Conservation (phyloP, 35 echinoderm and acorn worm genomes). For the Antedon bifida region DNA sequence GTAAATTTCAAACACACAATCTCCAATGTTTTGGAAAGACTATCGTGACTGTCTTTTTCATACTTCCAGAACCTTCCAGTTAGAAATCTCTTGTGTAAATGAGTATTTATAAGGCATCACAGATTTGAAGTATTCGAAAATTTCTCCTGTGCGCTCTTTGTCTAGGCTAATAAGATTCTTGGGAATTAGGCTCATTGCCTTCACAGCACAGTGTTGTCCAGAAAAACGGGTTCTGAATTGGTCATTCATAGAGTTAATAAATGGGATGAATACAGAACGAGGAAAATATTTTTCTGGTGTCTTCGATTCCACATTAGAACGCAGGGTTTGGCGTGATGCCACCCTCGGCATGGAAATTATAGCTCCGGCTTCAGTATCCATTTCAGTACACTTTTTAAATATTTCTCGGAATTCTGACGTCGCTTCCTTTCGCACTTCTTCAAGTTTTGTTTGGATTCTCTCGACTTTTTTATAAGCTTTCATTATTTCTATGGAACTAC, state of each 20-base stretch:
- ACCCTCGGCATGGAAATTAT: neutral
- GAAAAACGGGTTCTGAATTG: conserved; percentile 12
- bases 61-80: conserved; percentile 23
- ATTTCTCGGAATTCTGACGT: neutral
- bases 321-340: conserved; percentile 1
- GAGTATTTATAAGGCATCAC: conserved; percentile 7
- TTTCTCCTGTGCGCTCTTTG: neutral
- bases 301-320: conserved; percentile 21
- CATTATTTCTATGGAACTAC: conserved; percentile 10
- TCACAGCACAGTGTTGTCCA: neutral
- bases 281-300: neutral
- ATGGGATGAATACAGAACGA: conserved; percentile 10
- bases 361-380: neutral
- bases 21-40: neutral
- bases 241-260: conserved; percentile 13
- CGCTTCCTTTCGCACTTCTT: neutral
- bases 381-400: conserved; percentile 2
- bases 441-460: neutral
- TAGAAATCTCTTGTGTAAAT: conserved; percentile 12
- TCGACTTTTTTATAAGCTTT: conserved; percentile 1
- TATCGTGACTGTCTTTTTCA: neutral
- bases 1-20: neutral
- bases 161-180: no score
- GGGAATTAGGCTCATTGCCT: conserved; percentile 12
- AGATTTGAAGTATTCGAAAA: conserved; percentile 3